Evolutionary conservation across 2,888 invertebrate genomes (phyloP).

Genomic region (Copidosoma aretas): DNA sequence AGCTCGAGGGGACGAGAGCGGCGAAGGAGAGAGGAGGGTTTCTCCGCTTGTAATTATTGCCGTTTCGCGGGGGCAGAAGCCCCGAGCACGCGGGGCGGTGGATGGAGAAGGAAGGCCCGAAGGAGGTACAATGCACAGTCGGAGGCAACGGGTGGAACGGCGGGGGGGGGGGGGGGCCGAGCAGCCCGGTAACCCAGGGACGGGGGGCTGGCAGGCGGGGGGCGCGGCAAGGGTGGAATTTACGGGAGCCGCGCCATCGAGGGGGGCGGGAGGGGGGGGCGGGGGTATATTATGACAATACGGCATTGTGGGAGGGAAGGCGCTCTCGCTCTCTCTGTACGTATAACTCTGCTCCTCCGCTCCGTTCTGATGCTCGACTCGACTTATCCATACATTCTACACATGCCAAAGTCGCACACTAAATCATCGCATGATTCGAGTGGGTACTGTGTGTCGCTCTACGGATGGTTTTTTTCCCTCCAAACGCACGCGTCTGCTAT

Average conservation of each 20-base stretch:
- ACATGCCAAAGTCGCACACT: not conserved
- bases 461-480: too few relatives aligned
- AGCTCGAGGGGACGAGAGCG: constrained; percentile 54
- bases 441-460: too few relatives aligned
- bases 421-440: too few relatives aligned
- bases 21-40: constrained; percentile 8
- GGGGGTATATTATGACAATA: too few relatives aligned
- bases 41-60: constrained; percentile 60
- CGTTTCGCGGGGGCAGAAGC: constrained; percentile 40
- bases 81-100: constrained; percentile 9
- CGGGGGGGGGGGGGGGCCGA: too few relatives aligned
- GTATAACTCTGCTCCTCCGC: not conserved
- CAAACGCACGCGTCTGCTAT: too few relatives aligned
- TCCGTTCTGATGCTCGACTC: constrained; percentile 16
- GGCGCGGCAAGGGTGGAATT: not conserved
- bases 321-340: too few relatives aligned
- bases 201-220: too few relatives aligned
- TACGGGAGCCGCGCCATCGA: not conserved
- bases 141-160: too few relatives aligned
- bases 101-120: not conserved
- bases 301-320: too few relatives aligned
- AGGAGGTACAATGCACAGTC: constrained; percentile 13
- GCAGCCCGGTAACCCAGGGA: too few relatives aligned
- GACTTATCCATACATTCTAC: constrained; percentile 56
- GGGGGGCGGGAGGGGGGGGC: not conserved